These are phyloP conservation scores for Pycnonotus jocosus DNA, from an alignment of 2,113 vertebrate species.

Conservation along the genomic window DNA sequence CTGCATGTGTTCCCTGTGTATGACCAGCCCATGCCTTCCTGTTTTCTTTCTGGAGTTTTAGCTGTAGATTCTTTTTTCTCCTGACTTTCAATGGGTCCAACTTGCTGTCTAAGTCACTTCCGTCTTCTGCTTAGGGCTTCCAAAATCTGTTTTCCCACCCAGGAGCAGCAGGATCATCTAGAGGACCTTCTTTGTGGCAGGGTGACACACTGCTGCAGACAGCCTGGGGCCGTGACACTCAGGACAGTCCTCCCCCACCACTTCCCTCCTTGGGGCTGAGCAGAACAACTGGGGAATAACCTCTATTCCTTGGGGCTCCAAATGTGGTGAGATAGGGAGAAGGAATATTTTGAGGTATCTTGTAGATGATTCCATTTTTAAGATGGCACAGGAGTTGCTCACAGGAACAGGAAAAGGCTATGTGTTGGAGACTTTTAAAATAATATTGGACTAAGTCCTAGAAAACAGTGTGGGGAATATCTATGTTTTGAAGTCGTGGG, in stretches of 20 bases:
- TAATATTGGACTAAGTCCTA: background rate
- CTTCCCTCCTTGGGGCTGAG: background rate
- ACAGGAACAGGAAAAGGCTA: background rate
- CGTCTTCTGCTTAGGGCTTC: background rate
- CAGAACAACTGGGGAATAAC: background rate
- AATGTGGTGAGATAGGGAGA: background rate
- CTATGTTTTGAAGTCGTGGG: background rate
- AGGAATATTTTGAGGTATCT: rapidly evolving
- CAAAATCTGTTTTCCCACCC: background rate
- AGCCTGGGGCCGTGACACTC: background rate
- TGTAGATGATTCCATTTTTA: background rate
- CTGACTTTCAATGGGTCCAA: background rate
- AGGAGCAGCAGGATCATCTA: background rate
- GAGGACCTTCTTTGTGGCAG: background rate
- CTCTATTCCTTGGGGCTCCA: background rate
- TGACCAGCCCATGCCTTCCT: no score
- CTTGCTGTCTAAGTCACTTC: background rate
- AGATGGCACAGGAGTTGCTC: background rate
- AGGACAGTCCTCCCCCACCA: background rate
- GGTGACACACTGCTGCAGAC: background rate
- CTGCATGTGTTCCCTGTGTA: rapidly evolving
- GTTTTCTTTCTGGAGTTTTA: background rate
- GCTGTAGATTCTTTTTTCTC: background rate
- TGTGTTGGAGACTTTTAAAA: background rate
- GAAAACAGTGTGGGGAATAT: background rate